Base-by-base conservation (phyloP, 1,140 invertebrate genomes). In the Drosophila nebulosa region DNA sequence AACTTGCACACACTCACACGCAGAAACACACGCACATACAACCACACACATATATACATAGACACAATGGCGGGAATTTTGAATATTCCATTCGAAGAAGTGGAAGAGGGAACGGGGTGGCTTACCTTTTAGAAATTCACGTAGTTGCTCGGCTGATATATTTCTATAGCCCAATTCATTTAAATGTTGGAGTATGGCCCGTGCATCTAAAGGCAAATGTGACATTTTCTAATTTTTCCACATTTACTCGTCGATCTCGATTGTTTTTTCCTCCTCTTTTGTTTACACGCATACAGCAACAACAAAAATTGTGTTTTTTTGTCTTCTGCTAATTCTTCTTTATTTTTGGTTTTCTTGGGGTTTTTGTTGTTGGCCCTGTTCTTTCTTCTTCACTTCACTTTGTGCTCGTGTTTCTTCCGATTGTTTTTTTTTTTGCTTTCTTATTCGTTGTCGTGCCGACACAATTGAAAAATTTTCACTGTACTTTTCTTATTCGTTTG, bases 121-220 rank as follows among this genome's bases (percentile, higher is more conserved):
- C 79, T 88, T 91, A 93, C 92, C 92, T 91, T 90, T 92, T 68
- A 93, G 90, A 90, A 93, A 93, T 79, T 92, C 92, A 85, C 93
- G 93, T 70, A 93, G 84, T 83, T 93, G 92, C 78, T 91, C 81
- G 30, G 90, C 91, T 58, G 89, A 90, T 77, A 93, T 92, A 86
- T 93, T 93, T 32, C 90, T 90, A 79, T 92, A 93, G 63, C 92
- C 92, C 72, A 93, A 83, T 74, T 92, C 86, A 90, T 93, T 92
- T 88, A 93, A 90, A 90, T 92, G 92, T 52, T 76, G 66, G 64
- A 93, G 83, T 51, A 93, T 92, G 81, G 92, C 92, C 65, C 90
- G 77, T 36, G 92, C 89, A 83, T 92, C 91, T 69, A 93, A 76
- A 59, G 90, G 79, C 89, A 90, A 88, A 89, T 90, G 89, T 88